phyloP scores from a whole-genome alignment of 2,888 invertebrate genomes.

The Pollenia amentaria region DNA sequence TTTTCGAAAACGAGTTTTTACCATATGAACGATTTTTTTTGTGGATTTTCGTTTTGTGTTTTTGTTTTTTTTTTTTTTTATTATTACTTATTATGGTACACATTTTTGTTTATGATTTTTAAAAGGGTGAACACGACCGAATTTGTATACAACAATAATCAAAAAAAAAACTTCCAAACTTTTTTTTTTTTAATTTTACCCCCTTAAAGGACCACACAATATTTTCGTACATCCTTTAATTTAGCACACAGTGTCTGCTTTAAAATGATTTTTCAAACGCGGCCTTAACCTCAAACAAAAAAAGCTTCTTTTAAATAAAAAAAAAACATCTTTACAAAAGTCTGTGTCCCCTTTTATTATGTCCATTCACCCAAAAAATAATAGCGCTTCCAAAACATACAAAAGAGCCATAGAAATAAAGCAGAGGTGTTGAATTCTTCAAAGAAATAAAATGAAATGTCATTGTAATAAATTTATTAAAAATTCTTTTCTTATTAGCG shows the following conservation, averaged over 20 bases:
- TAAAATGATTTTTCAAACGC: slow-evolving; percentile 74
- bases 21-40: slow-evolving; percentile 33
- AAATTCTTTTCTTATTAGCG: slow-evolving; percentile 5
- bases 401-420: neutral
- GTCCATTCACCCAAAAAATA: slow-evolving; percentile 43
- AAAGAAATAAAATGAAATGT: slow-evolving; percentile 20
- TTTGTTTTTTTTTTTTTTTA: no score
- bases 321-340: slow-evolving; percentile 35
- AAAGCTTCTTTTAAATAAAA: neutral
- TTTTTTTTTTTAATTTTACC: no score
- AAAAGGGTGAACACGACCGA: neutral
- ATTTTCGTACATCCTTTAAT: neutral
- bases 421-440: slow-evolving; percentile 54
- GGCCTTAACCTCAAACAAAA: slow-evolving; percentile 74
- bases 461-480: slow-evolving; percentile 54
- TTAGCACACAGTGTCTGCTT: neutral
- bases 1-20: slow-evolving; percentile 67
- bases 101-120: slow-evolving; percentile 3
- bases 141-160: neutral
- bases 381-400: slow-evolving; percentile 9
- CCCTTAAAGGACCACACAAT: neutral
- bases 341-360: neutral
- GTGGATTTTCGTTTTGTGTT: neutral
- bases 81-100: slow-evolving; percentile 50
- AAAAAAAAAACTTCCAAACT: neutral